These are phyloP conservation scores for Catamblyrhynchus diadema DNA, from an alignment of 2,797 vertebrate species.

Conservation along the genomic window DNA sequence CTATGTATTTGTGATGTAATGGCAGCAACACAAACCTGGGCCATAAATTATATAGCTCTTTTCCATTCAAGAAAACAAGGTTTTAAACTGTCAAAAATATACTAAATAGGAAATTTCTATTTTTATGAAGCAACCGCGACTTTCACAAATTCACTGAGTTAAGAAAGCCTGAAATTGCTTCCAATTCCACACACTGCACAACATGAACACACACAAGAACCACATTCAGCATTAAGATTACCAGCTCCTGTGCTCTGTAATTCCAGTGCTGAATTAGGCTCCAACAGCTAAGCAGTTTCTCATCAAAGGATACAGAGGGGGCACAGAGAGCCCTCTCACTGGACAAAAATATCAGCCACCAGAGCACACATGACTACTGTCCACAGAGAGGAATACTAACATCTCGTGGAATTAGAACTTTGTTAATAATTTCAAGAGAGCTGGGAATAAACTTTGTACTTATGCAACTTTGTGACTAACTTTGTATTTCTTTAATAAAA, in stretches of 20 bases:
- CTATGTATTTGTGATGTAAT: background rate
- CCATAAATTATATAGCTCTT: constrained; percentile 22
- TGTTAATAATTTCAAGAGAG: background rate
- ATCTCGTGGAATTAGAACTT: background rate
- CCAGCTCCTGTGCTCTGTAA: constrained; percentile 24
- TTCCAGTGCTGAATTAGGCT: constrained; percentile 48
- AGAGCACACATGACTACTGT: constrained; percentile 40
- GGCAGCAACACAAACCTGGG: background rate
- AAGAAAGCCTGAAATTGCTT: constrained; percentile 64
- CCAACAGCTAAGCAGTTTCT: constrained; percentile 13
- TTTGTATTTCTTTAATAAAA: background rate
- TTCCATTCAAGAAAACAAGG: background rate
- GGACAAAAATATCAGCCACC: constrained; percentile 50
- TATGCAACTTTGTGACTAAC: background rate
- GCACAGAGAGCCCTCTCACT: constrained; percentile 56
- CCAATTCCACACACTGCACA: constrained; percentile 42
- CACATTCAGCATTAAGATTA: constrained; percentile 50
- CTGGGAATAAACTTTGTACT: constrained; percentile 13
- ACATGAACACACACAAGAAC: constrained; percentile 50
- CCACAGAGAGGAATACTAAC: constrained; percentile 38
- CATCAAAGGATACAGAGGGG: constrained; percentile 41
- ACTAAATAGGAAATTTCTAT: constrained; percentile 23
- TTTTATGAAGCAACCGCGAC: constrained; percentile 60
- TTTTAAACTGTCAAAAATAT: constrained; percentile 28
- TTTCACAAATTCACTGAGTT: constrained; percentile 49